Evolutionary conservation across 2,888 invertebrate species (phyloP).

Genomic region (Euclidia mi): DNA sequence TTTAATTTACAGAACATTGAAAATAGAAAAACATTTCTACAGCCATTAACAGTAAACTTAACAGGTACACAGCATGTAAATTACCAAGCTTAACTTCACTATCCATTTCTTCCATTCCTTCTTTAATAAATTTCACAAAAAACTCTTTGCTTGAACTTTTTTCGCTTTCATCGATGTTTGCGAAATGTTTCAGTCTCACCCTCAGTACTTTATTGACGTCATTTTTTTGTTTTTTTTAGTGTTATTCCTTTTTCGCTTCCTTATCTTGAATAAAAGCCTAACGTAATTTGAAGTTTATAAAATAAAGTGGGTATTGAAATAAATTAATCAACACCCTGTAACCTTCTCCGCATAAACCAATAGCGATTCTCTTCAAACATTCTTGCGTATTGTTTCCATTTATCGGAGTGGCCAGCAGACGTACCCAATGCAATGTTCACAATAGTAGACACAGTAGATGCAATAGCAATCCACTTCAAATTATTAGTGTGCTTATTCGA

Average conservation of each 20-base stretch:
- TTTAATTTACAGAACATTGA: too few species aligned
- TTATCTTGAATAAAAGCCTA: conserved; percentile 11
- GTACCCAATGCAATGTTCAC: conserved; percentile 34
- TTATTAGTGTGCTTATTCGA: conserved; percentile 61
- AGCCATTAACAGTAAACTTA: neutral
- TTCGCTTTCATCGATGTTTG: conserved; percentile 43
- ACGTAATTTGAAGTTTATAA: conserved; percentile 10
- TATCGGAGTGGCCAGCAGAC: conserved; percentile 37
- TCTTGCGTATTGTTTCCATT: conserved; percentile 44
- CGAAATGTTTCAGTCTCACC: conserved; percentile 33
- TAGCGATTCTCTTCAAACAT: conserved; percentile 36
- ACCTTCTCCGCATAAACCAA: conserved; percentile 40
- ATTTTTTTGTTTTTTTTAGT: conserved; percentile 33
- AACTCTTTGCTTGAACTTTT: conserved; percentile 42
- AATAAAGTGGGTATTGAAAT: conserved; percentile 17
- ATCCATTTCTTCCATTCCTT: conserved; percentile 22
- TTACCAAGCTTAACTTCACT: conserved; percentile 15
- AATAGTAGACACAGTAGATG: conserved; percentile 57
- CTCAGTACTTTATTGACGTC: conserved; percentile 35
- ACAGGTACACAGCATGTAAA: conserved; percentile 11
- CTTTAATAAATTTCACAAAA: conserved; percentile 37
- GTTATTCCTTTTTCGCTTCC: conserved; percentile 16
- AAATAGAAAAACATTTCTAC: too few species aligned
- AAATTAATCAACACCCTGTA: conserved; percentile 32
- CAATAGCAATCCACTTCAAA: conserved; percentile 64